A percentile compares a stretch with the other conserved stretches of the same genome.
Evolutionary conservation across 2,113 vertebrate species (phyloP).

Genomic region (Piaya cayana): DNA sequence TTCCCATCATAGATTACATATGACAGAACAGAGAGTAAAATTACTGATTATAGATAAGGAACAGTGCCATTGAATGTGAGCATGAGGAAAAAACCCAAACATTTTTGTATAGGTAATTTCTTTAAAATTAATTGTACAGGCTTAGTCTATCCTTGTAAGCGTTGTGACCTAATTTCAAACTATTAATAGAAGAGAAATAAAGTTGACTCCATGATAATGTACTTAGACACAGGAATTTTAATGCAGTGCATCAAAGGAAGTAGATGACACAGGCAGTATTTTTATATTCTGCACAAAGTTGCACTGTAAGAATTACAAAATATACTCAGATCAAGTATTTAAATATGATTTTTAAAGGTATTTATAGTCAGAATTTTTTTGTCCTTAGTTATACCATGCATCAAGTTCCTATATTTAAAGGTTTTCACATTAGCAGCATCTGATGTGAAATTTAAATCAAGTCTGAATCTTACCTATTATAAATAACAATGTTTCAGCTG

Average conservation of each 20-base stretch:
- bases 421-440: background rate
- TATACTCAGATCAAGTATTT: conserved; percentile 8
- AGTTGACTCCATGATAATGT: conserved; percentile 17
- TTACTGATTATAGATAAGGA: background rate
- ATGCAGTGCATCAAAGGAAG: conserved; percentile 54
- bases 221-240: conserved; percentile 52
- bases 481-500: background rate
- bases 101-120: background rate
- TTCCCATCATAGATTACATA: background rate
- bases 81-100: background rate
- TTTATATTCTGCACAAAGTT: conserved; percentile 27
- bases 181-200: conserved; percentile 60
- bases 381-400: background rate
- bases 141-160: conserved; percentile 21
- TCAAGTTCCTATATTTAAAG: background rate
- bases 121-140: conserved; percentile 2
- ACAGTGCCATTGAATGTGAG: rapidly evolving
- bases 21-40: conserved; percentile 3
- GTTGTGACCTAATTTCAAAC: conserved; percentile 49
- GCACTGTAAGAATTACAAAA: background rate
- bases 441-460: background rate
- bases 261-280: conserved; percentile 40
- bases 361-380: conserved; percentile 8
- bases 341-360: conserved; percentile 3
- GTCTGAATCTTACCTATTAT: background rate